A percentile compares a stretch with the other conserved stretches of the same genome.
Conservation (phyloP, 2,113 vertebrate genomes). For the Promerops cafer region DNA sequence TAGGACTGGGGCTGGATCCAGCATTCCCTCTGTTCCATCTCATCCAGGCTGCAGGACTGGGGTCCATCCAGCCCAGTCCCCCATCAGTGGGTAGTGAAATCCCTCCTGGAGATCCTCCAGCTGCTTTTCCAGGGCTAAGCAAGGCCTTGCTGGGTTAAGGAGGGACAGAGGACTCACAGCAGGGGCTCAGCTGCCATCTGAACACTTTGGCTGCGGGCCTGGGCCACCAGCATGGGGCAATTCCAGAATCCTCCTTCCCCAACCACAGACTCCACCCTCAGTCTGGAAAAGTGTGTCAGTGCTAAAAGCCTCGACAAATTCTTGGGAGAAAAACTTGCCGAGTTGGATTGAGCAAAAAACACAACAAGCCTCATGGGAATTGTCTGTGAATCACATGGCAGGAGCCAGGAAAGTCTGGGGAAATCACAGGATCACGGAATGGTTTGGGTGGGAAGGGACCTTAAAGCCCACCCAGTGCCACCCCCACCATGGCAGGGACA, state of each 20-base stretch:
- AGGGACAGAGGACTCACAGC: background rate
- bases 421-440: background rate
- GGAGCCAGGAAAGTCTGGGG: background rate
- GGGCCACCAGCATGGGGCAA: background rate
- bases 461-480: fast-evolving
- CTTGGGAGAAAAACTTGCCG: background rate
- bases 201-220: background rate
- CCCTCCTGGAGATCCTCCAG: background rate
- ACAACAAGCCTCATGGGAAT: fast-evolving
- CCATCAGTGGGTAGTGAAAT: background rate
- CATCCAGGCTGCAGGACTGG: background rate
- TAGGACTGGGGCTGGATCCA: background rate
- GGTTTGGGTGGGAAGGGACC: background rate
- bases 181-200: background rate
- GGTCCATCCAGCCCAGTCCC: background rate
- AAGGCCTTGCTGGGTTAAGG: background rate
- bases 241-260: background rate
- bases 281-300: background rate
- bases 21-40: background rate
- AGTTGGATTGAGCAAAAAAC: background rate
- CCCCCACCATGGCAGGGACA: background rate
- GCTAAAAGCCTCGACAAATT: background rate
- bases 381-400: background rate
- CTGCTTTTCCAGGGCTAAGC: background rate
- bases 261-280: background rate